A percentile compares a stretch with the other conserved stretches of the same genome.
Evolutionary conservation across 2,113 vertebrate genomes (phyloP).

Genomic region (Podarcis muralis): DNA sequence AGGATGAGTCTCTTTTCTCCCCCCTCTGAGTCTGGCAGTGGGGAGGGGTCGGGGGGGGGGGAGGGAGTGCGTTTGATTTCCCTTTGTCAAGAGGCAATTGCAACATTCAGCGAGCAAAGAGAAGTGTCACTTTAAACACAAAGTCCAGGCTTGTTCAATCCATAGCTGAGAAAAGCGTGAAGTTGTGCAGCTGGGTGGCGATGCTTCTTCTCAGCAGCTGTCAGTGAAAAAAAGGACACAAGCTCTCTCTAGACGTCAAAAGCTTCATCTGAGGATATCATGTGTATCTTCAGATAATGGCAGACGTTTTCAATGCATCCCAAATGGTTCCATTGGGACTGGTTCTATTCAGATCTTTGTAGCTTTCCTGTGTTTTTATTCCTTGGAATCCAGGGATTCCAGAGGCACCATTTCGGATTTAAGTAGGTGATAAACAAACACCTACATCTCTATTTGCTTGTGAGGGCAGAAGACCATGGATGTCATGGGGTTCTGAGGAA

Average conservation of each 20-base stretch:
- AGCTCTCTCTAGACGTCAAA: slow-evolving; percentile 71
- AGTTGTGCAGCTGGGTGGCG: slow-evolving; percentile 79
- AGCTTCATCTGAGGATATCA: slow-evolving; percentile 64
- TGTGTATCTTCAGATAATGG: slow-evolving; percentile 57
- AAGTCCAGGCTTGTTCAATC: slow-evolving; percentile 71
- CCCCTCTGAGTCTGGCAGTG: slow-evolving; percentile 71
- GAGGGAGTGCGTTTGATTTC: slow-evolving; percentile 64
- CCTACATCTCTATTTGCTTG: too few species aligned
- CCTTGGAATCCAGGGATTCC: not conserved
- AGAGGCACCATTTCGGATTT: not conserved
- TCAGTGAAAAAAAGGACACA: slow-evolving; percentile 70
- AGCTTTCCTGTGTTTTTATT: not conserved
- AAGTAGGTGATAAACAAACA: not conserved
- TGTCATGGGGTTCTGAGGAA: too few species aligned
- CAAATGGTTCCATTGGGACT: slow-evolving; percentile 4
- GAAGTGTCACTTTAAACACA: slow-evolving; percentile 76
- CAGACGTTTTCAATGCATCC: slow-evolving; percentile 29
- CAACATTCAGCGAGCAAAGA: slow-evolving; percentile 65
- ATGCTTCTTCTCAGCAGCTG: slow-evolving; percentile 76
- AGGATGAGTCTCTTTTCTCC: slow-evolving; percentile 71
- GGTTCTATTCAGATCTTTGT: slow-evolving; percentile 7
- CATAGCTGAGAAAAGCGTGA: slow-evolving; percentile 70
- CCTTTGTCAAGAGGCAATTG: slow-evolving; percentile 67
- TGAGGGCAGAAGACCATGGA: too few species aligned
- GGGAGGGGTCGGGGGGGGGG: not conserved